These are phyloP conservation scores for Drosophila nasuta DNA, from an alignment of 1,140 invertebrate species.

Conservation along the genomic window DNA sequence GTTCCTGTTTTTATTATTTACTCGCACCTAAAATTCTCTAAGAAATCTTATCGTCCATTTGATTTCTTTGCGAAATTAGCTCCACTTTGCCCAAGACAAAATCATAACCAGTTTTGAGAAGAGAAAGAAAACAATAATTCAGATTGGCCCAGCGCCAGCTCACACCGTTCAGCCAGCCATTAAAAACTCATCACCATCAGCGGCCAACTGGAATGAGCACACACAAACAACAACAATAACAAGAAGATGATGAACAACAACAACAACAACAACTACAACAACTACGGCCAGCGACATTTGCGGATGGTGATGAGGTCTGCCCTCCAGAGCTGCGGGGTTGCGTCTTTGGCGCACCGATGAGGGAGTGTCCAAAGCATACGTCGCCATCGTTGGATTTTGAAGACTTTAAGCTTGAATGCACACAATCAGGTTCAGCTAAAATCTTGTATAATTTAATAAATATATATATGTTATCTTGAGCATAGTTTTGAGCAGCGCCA, in stretches of 20 bases:
- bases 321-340: constrained; percentile 25
- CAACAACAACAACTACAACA: constrained; percentile 3
- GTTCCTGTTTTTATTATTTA: too few relatives aligned
- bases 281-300: constrained; percentile 12
- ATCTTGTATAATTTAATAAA: constrained; percentile 2
- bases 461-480: background rate
- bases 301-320: constrained; percentile 15
- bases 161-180: constrained; percentile 62
- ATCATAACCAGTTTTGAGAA: constrained; percentile 48
- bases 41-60: background rate
- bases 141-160: constrained; percentile 65
- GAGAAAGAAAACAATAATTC: constrained; percentile 61
- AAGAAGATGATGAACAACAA: background rate
- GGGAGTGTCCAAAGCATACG: constrained; percentile 74
- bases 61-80: constrained; percentile 48
- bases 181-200: constrained; percentile 77
- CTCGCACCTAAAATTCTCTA: too few relatives aligned
- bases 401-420: constrained; percentile 63
- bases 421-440: constrained; percentile 48
- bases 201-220: constrained; percentile 75
- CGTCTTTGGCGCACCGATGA: constrained; percentile 35
- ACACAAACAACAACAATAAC: constrained; percentile 41
- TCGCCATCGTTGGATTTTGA: constrained; percentile 40
- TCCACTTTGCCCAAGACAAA: constrained; percentile 57
- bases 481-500: constrained; percentile 52